phyloP scores from a whole-genome alignment of 2,797 vertebrate species.

The Pangasius macronema region DNA sequence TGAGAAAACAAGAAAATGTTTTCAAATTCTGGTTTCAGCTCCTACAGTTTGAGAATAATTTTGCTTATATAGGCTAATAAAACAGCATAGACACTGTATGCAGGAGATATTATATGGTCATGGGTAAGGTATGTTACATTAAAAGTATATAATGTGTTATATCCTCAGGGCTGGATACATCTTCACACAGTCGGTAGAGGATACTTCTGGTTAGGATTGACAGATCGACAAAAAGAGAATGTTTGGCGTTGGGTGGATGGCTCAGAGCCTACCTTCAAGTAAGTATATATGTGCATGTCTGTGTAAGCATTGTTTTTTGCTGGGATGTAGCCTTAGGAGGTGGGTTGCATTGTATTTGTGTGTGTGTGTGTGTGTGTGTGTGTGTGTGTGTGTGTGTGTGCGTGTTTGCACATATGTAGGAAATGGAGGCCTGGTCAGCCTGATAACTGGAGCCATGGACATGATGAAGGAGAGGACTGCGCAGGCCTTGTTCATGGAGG shows the following conservation, averaged over 20 bases:
- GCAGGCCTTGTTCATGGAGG: slow-evolving; percentile 85
- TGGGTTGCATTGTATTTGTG: neutral
- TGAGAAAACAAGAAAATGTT: neutral
- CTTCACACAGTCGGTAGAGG: slow-evolving; percentile 80
- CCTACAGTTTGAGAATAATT: neutral
- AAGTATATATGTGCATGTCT: slow-evolving; percentile 60
- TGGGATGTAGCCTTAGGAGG: slow-evolving; percentile 65
- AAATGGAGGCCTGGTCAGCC: slow-evolving; percentile 93
- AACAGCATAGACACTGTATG: neutral
- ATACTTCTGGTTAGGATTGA: slow-evolving; percentile 94
- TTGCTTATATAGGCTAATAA: neutral
- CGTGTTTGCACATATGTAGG: slow-evolving; percentile 71
- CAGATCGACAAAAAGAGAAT: slow-evolving; percentile 81
- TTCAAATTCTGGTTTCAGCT: neutral
- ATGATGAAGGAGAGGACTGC: slow-evolving; percentile 86
- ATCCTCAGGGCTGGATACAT: slow-evolving; percentile 86
- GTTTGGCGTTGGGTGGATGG: slow-evolving; percentile 92
- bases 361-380: too few relatives aligned
- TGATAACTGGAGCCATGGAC: slow-evolving; percentile 87
- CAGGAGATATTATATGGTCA: neutral
- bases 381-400: neutral
- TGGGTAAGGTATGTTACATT: neutral
- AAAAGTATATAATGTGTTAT: neutral
- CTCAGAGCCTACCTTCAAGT: slow-evolving; percentile 83
- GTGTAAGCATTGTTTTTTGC: neutral